Base-by-base conservation (phyloP, 2,797 vertebrate genomes). In the Carcharodon carcharias region DNA sequence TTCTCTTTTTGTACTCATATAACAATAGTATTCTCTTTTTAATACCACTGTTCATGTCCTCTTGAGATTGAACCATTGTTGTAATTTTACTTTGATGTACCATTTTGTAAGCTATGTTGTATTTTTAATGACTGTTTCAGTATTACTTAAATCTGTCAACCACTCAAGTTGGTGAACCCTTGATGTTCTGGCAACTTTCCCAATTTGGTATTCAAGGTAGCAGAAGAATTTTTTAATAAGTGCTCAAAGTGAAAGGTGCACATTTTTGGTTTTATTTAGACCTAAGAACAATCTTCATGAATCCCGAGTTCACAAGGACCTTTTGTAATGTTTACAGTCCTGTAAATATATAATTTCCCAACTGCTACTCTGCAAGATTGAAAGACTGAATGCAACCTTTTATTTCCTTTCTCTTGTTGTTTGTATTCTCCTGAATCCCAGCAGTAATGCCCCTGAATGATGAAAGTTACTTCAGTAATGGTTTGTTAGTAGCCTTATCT, bases 81-180 rank as follows among this genome's bases (percentile, higher is more conserved):
- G 69, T 73, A 77, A 95, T 95, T 95, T 71, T 56, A 95, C 45
- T 77, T 95, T 95, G 94, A 95, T 95, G 69, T 95, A 77, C 69
- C 94, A 95, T 95, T 93, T 95, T 95, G 94, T 77, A 95, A 73
- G 94, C 69, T 56, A 7, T 58, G 67, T 77, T 95, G 23, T 95
- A 95, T 95, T 56, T 95, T 95, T 95, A 95, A 95, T 95, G 94
- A 95, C 94, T 77, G 50, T 95, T 95, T 95, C 69, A 77, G 69
- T 77, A 54, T 95, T 77, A 56, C 94, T 95, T 95, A 95, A 77
- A 54, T n/a, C 69, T 77, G 69, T 95, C 69, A 95, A 12, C 50
- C 69, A 73, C 50, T 95, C 50, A 95, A 95, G 69, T 69, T 77
- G 69, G 67, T 77, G 69, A 95, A 69, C 16, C 67, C 94, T 95